phyloP scores from a whole-genome alignment of 2,888 invertebrate genomes.

The Heteromurus nitidus region DNA sequence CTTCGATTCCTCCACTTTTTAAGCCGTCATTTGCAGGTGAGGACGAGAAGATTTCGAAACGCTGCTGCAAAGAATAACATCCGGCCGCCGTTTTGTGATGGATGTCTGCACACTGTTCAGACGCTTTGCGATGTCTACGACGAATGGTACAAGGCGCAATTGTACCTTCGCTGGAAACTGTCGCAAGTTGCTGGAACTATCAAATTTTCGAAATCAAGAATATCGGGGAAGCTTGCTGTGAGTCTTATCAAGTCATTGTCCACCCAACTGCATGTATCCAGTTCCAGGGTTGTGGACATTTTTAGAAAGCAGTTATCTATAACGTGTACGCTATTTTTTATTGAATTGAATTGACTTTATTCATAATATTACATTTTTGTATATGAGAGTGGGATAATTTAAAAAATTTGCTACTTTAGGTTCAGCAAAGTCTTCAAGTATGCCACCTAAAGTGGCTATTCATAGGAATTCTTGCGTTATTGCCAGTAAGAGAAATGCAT shows the following conservation, averaged over 20 bases:
- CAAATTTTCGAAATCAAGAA: not conserved
- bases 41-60: not conserved
- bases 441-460: conserved; percentile 9
- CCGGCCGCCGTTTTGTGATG: not conserved
- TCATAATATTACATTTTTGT: too few relatives aligned
- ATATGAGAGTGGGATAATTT: too few relatives aligned
- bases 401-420: too few relatives aligned
- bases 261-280: not conserved
- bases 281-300: not conserved
- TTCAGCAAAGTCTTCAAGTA: conserved; percentile 5
- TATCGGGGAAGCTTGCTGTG: not conserved
- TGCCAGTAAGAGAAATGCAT: conserved; percentile 11
- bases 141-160: not conserved
- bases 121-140: not conserved
- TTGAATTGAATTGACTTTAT: not conserved
- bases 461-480: conserved; percentile 1
- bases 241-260: not conserved
- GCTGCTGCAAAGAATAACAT: not conserved
- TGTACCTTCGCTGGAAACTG: not conserved
- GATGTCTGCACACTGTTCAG: not conserved
- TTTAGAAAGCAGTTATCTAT: not conserved
- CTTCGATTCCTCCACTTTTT: not conserved
- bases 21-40: not conserved
- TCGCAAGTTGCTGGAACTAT: not conserved
- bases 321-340: not conserved